A percentile compares a stretch with the other conserved stretches of the same genome.
Evolutionary conservation across 2,888 invertebrate genomes (phyloP).

Genomic region (Coronaproctus castanopsis): DNA sequence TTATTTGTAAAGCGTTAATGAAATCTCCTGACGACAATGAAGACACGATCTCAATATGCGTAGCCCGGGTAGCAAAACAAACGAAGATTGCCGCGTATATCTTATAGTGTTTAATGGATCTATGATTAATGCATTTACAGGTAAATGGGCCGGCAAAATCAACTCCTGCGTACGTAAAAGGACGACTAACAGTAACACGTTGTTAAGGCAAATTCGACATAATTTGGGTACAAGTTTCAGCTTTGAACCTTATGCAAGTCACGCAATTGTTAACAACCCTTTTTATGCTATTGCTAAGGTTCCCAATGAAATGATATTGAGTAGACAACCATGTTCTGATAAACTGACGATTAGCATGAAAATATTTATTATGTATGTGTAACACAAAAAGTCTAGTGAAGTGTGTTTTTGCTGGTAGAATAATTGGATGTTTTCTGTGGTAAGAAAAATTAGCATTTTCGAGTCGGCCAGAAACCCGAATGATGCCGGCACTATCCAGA

Average conservation of each 20-base stretch:
- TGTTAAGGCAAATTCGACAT: conserved; percentile 14
- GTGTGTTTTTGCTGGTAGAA: conserved; percentile 1
- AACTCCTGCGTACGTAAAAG: conserved; percentile 16
- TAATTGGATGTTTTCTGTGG: neutral
- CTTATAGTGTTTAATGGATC: neutral
- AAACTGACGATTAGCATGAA: neutral
- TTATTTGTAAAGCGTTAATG: neutral
- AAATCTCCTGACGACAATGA: neutral
- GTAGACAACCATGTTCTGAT: neutral
- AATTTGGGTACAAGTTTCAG: neutral
- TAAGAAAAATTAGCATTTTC: neutral
- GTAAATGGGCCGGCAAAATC: conserved; percentile 13
- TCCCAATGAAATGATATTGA: neutral
- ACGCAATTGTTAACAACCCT: conserved; percentile 5
- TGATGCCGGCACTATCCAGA: no score
- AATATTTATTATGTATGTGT: neutral
- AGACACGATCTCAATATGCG: neutral
- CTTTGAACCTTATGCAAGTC: conserved; percentile 4
- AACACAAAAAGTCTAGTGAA: conserved; percentile 1
- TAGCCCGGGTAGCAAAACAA: neutral
- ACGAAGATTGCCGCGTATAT: neutral
- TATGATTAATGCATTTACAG: neutral
- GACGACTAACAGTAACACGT: conserved; percentile 12
- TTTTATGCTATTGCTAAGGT: neutral
- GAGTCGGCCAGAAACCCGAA: neutral